A percentile compares a stretch with the other conserved stretches of the same genome.
Conservation (phyloP, 2,797 vertebrate genomes). For the Gadopsis bispinosus region DNA sequence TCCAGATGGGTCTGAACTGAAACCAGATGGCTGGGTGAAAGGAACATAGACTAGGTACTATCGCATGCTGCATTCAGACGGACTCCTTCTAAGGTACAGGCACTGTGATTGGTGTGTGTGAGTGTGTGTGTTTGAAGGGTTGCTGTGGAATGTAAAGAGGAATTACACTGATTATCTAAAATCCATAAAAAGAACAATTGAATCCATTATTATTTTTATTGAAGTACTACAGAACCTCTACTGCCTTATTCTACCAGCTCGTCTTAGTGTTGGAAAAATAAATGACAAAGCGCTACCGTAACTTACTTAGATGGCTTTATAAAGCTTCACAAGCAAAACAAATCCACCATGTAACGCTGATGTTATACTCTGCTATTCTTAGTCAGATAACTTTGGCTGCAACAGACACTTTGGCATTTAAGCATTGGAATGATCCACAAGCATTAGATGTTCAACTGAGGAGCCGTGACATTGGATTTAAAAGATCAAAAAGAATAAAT, state of each 20-base stretch:
- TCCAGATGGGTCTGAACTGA: constrained; percentile 89
- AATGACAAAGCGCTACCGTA: background rate
- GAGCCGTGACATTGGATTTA: constrained; percentile 28
- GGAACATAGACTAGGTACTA: constrained; percentile 78
- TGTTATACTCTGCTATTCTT: background rate
- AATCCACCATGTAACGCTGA: constrained; percentile 5
- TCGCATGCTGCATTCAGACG: constrained; percentile 70
- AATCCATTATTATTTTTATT: constrained; percentile 7
- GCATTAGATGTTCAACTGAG: constrained; percentile 30
- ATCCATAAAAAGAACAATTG: constrained; percentile 9
- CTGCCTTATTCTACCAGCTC: constrained; percentile 1
- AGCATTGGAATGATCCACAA: constrained; percentile 13
- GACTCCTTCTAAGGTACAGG: constrained; percentile 53
- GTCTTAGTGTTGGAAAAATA: background rate
- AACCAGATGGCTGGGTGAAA: constrained; percentile 85
- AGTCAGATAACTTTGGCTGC: constrained; percentile 6
- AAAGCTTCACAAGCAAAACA: background rate
- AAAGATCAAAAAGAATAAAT: constrained; percentile 39
- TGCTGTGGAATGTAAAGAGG: constrained; percentile 28
- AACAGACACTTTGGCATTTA: constrained; percentile 8
- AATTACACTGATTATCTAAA: constrained; percentile 29
- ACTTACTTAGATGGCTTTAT: constrained; percentile 10
- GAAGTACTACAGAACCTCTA: background rate
- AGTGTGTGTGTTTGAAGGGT: constrained; percentile 5
- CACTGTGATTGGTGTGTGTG: constrained; percentile 19